A percentile compares a stretch with the other conserved stretches of the same genome.
Conservation (phyloP, 2,888 invertebrate species). For the Furcula furcula region DNA sequence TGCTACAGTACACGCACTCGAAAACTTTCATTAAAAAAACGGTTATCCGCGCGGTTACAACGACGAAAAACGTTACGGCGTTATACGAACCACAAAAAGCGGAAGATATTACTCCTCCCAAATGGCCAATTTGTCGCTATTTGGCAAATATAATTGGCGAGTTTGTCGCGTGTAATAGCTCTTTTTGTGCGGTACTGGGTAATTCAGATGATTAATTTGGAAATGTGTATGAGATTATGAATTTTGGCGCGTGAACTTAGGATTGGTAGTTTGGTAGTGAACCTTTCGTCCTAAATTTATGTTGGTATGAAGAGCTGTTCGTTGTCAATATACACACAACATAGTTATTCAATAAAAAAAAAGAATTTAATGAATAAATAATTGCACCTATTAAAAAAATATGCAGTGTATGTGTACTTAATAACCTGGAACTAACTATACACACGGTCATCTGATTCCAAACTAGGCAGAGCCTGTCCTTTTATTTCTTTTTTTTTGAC, state of each 20-base stretch:
- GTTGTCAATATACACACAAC: too few relatives aligned
- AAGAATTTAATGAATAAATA: too few relatives aligned
- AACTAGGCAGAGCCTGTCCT: too few relatives aligned
- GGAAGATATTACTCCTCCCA: constrained; percentile 60
- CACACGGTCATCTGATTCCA: too few relatives aligned
- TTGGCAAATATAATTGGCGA: constrained; percentile 62
- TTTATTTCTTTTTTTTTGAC: too few relatives aligned
- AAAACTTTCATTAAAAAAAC: constrained; percentile 17
- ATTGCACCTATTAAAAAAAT: too few relatives aligned
- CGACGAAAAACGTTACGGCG: constrained; percentile 27
- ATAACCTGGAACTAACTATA: too few relatives aligned
- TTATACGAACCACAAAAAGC: constrained; percentile 53
- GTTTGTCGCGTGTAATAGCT: constrained; percentile 51
- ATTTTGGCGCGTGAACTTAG: constrained; percentile 53
- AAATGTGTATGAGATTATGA: constrained; percentile 61
- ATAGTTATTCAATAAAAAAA: too few relatives aligned
- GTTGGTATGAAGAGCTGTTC: too few relatives aligned
- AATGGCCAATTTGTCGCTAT: constrained; percentile 72
- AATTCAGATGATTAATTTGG: constrained; percentile 64
- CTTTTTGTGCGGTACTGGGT: constrained; percentile 52
- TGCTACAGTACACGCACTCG: neutral
- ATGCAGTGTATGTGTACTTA: too few relatives aligned
- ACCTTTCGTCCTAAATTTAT: too few relatives aligned
- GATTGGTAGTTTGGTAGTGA: too few relatives aligned
- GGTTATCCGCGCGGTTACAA: constrained; percentile 13